Evolutionary conservation across 2,113 vertebrate species (phyloP).

Genomic region (Oncorhynchus gorbuscha): DNA sequence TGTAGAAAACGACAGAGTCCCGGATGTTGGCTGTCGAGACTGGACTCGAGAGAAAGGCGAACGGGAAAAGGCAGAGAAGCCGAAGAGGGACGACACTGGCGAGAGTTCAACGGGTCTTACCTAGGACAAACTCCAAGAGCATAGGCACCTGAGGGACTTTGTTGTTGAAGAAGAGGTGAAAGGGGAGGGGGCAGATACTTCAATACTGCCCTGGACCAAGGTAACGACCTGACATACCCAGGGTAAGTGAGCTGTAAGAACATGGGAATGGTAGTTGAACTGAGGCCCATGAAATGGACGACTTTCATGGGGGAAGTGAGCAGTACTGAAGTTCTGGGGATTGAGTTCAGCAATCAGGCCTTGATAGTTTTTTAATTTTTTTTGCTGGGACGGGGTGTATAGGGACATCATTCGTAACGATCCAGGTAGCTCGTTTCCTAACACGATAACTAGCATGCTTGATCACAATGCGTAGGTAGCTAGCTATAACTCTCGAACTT

Average conservation of each 20-base stretch:
- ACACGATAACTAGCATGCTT: conserved; percentile 20
- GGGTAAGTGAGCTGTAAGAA: conserved; percentile 73
- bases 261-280: conserved; percentile 76
- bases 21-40: conserved; percentile 75
- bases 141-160: conserved; percentile 42
- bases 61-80: conserved; percentile 75
- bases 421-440: conserved; percentile 43
- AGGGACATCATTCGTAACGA: conserved; percentile 41
- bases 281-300: conserved; percentile 75
- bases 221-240: conserved; percentile 62
- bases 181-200: conserved; percentile 62
- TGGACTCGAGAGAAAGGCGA: conserved; percentile 69
- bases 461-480: conserved; percentile 1
- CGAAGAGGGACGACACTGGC: conserved; percentile 67
- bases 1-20: conserved; percentile 61
- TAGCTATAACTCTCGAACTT: conserved; percentile 63
- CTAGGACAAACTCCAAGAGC: conserved; percentile 62
- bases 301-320: conserved; percentile 68
- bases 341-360: conserved; percentile 68
- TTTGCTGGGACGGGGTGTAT: conserved; percentile 41
- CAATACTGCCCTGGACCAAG: conserved; percentile 72
- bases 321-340: conserved; percentile 69
- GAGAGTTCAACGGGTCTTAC: conserved; percentile 59
- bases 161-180: conserved; percentile 51
- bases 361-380: conserved; percentile 44